phyloP scores from a whole-genome alignment of 2,113 vertebrate genomes.

The Pedetes capensis region DNA sequence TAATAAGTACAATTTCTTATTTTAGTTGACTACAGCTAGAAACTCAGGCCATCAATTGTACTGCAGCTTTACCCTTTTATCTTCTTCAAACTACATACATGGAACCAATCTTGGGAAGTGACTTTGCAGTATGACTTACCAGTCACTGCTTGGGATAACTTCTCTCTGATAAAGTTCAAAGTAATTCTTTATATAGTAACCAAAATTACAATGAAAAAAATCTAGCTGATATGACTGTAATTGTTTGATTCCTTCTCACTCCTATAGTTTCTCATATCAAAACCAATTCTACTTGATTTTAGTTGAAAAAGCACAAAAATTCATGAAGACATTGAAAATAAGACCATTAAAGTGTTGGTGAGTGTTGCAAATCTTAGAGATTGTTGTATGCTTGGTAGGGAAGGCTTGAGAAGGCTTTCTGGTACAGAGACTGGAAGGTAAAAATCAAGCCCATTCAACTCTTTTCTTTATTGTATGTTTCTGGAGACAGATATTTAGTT shows the following conservation, averaged over 20 bases:
- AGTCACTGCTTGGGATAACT: background rate
- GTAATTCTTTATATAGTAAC: background rate
- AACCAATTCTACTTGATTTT: constrained; percentile 26
- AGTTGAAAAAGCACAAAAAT: background rate
- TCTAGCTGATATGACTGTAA: background rate
- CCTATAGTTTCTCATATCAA: background rate
- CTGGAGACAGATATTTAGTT: constrained; percentile 39
- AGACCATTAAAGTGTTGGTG: background rate
- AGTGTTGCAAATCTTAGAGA: background rate
- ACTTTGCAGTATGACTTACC: background rate
- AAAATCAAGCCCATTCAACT: background rate
- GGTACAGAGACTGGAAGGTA: background rate
- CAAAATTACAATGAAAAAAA: background rate
- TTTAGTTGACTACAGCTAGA: background rate
- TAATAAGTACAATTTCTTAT: background rate
- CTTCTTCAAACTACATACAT: background rate
- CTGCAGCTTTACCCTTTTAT: background rate
- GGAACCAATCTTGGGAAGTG: background rate
- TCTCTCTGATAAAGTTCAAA: background rate
- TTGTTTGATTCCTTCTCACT: constrained; percentile 13
- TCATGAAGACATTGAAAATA: background rate
- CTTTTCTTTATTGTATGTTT: constrained; percentile 19
- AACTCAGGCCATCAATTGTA: background rate
- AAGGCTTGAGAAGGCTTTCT: background rate
- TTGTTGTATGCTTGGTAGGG: background rate